A percentile compares a stretch with the other conserved stretches of the same genome.
Conservation (phyloP, 2,888 invertebrate genomes). For the Chromoteleia sp. region DNA sequence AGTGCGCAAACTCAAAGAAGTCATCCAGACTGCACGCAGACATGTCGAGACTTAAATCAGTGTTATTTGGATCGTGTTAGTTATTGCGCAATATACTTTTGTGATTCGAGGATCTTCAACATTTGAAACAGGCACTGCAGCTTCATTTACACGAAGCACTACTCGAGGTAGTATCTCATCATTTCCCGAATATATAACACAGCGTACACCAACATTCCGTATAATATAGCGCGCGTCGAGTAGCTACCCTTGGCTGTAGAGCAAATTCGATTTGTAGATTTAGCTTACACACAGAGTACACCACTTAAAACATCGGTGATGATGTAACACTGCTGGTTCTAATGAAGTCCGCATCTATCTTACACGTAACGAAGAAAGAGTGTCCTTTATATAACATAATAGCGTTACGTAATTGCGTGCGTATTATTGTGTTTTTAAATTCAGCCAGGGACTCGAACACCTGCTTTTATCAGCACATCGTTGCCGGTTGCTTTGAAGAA, state of each 20-base stretch:
- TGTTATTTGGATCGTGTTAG: slow-evolving; percentile 37
- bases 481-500: too few relatives aligned
- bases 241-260: slow-evolving; percentile 46
- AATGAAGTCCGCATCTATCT: slow-evolving; percentile 46
- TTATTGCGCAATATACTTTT: slow-evolving; percentile 52
- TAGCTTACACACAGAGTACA: slow-evolving; percentile 55
- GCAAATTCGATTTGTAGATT: slow-evolving; percentile 62
- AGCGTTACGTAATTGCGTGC: slow-evolving; percentile 12
- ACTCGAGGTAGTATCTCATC: slow-evolving; percentile 60
- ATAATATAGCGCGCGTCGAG: slow-evolving; percentile 52
- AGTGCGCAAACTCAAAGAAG: slow-evolving; percentile 6
- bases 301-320: slow-evolving; percentile 59
- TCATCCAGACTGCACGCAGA: slow-evolving; percentile 8
- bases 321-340: slow-evolving; percentile 54
- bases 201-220: slow-evolving; percentile 48
- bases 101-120: slow-evolving; percentile 45
- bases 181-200: slow-evolving; percentile 53
- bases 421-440: slow-evolving; percentile 22
- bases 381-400: slow-evolving; percentile 20
- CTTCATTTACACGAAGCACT: slow-evolving; percentile 59
- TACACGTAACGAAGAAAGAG: slow-evolving; percentile 24
- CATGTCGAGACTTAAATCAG: slow-evolving; percentile 22
- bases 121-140: slow-evolving; percentile 48
- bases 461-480: slow-evolving; percentile 22
- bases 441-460: neutral